Evolutionary conservation across 2,113 vertebrate genomes (phyloP).

Genomic region (Tympanuchus pallidicinctus): DNA sequence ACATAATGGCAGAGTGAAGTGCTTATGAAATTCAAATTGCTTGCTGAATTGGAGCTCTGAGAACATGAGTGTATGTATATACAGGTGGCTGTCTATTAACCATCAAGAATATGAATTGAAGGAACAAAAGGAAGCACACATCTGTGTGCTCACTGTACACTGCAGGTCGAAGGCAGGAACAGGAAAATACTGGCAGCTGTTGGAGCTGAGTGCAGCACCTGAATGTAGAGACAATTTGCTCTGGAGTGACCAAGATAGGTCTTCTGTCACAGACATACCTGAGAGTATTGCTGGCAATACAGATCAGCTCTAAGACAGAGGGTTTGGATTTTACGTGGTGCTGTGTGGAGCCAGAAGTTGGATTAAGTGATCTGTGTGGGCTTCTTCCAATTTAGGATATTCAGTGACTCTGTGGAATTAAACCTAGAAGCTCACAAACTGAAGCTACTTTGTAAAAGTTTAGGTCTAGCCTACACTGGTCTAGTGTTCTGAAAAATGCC

Average conservation of each 20-base stretch:
- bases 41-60: not conserved
- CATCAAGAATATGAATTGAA: no score
- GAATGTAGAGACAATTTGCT: no score
- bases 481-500: rapidly evolving
- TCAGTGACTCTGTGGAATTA: not conserved
- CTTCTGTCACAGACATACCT: not conserved
- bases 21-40: not conserved
- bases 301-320: not conserved
- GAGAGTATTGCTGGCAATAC: not conserved
- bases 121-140: no score
- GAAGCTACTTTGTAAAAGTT: not conserved
- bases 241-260: no score
- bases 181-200: no score
- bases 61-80: rapidly evolving
- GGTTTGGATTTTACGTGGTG: not conserved
- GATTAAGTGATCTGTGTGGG: not conserved
- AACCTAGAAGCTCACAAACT: not conserved
- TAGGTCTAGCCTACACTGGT: not conserved
- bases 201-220: no score
- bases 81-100: no score
- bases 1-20: rapidly evolving
- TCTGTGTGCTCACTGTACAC: no score
- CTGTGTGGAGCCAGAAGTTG: not conserved
- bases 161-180: no score
- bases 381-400: not conserved